Conservation (phyloP, 2,797 vertebrate species). For the Syngnathus rostellatus region DNA sequence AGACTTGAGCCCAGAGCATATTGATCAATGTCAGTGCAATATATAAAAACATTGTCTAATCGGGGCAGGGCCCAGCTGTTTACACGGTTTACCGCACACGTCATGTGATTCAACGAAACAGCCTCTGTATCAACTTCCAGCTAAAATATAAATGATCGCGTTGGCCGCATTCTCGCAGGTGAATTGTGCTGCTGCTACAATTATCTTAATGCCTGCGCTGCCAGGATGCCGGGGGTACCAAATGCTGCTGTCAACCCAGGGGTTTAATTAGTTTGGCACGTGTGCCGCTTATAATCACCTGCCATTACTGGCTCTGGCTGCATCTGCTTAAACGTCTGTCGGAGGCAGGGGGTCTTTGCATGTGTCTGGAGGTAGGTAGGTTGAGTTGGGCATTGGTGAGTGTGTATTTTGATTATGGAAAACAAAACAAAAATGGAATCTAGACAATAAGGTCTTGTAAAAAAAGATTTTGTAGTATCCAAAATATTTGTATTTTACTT, state of each 20-base stretch:
- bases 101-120: constrained; percentile 15
- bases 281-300: constrained; percentile 95
- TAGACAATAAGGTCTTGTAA: constrained; percentile 32
- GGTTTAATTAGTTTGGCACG: constrained; percentile 95
- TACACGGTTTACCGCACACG: constrained; percentile 11
- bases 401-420: constrained; percentile 36
- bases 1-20: not conserved
- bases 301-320: constrained; percentile 87
- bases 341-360: constrained; percentile 58
- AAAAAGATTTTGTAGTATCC: not conserved
- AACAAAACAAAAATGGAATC: constrained; percentile 12
- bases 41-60: not conserved
- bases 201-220: constrained; percentile 80
- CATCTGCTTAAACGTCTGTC: constrained; percentile 96
- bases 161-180: constrained; percentile 70
- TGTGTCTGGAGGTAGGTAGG: constrained; percentile 39
- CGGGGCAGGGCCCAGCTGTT: not conserved
- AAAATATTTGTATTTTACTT: no score
- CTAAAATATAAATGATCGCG: constrained; percentile 74
- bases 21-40: not conserved
- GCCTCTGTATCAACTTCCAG: constrained; percentile 50
- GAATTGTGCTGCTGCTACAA: constrained; percentile 71
- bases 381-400: constrained; percentile 29
- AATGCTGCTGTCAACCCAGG: constrained; percentile 90
- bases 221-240: constrained; percentile 80